Evolutionary conservation across 2,113 vertebrate genomes (phyloP).

Genomic region (Pollachius pollachius): DNA sequence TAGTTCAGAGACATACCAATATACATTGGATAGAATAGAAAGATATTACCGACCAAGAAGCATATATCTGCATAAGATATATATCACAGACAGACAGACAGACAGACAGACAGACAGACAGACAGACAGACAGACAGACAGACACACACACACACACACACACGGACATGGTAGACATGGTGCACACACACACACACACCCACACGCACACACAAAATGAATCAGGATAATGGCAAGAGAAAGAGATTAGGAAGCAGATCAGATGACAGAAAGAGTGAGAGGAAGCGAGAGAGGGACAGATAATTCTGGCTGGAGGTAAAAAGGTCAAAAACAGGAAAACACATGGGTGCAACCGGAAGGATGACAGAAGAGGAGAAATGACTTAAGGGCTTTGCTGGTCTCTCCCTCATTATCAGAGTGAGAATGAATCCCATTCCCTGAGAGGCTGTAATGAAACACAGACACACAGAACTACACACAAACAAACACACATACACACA

Average conservation of each 20-base stretch:
- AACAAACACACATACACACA: slow-evolving; percentile 20
- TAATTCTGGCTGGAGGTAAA: slow-evolving; percentile 25
- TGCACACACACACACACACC: neutral
- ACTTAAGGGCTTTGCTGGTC: slow-evolving; percentile 70
- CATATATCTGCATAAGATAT: too few relatives aligned
- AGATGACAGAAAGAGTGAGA: slow-evolving; percentile 5
- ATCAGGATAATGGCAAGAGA: neutral
- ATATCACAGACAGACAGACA: neutral
- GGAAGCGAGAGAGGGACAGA: neutral
- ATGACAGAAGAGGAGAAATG: slow-evolving; percentile 61
- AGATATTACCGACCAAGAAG: too few relatives aligned
- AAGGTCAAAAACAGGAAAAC: slow-evolving; percentile 23
- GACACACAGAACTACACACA: slow-evolving; percentile 19
- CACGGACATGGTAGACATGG: too few relatives aligned
- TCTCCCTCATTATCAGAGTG: slow-evolving; percentile 73
- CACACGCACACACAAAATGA: slow-evolving; percentile 3
- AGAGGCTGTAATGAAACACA: slow-evolving; percentile 69
- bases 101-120: too few relatives aligned
- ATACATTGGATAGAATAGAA: too few relatives aligned
- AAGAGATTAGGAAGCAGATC: neutral
- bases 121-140: too few relatives aligned
- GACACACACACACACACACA: neutral
- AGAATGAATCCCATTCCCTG: slow-evolving; percentile 69
- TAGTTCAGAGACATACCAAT: too few relatives aligned
- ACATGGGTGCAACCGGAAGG: slow-evolving; percentile 57